Evolutionary conservation across 2,113 vertebrate genomes (phyloP), one percentile per base, ranked within the genome.

Genomic region (Oncorhynchus clarkii): DNA sequence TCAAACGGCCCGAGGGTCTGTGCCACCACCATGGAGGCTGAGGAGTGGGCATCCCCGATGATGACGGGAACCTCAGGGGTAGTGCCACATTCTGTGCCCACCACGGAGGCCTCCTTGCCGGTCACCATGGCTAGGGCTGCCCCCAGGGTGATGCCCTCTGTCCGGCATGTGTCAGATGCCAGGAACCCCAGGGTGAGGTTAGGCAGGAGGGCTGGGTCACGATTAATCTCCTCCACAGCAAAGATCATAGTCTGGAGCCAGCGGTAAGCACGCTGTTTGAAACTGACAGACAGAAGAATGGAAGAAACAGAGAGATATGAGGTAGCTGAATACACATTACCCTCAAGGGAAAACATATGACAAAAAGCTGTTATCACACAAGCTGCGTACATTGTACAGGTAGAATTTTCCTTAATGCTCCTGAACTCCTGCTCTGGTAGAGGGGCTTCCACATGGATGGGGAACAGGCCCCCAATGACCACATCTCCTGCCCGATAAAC

Each of bases 221-320:
- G 79, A 73, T 90, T 90, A 24, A 91, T 90, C 86, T 92, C 84
- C 70, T 91, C 86, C 74, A 87, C 85, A 31, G 82, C 70, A 69
- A 89, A 92, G 51, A 86, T 85, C 81, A 86, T 80, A 1, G 83
- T 84, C 81, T 86, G 82, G 26, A 89, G 75, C 87, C 80, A 89
- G 54, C 80, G 77, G 70, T 87, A 91, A 3, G 81, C 78, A 67
- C 71, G 67, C 66, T 87, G 73, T 72, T 89, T 78, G 54, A 88
- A 89, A 26, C 91, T 91, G 74, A 39, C 16, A 14, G 20, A 24
- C 5, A 31, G 22, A 79, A 62, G 13, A 78, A 16, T 54, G 24
- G 29, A 59, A 5, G 12, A 72, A 1, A 57, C 3, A 0, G 16
- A 4, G 18, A 60, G 2, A 18, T 12, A 45, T 3, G 60, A 31